phyloP scores from a whole-genome alignment of 2,888 invertebrate species.

The Timema podura region DNA sequence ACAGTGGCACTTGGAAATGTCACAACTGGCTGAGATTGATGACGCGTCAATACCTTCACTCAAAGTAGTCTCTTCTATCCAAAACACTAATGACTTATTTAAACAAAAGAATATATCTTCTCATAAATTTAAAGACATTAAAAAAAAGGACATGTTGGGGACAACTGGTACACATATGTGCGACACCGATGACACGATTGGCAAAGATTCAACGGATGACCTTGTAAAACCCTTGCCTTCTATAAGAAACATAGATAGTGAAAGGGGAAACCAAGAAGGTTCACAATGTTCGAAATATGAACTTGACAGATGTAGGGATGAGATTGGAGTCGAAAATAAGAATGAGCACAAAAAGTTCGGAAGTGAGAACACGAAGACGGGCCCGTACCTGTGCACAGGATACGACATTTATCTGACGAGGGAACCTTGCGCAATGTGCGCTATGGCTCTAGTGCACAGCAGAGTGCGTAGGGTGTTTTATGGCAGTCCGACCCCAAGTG shows the following conservation, averaged over 20 bases:
- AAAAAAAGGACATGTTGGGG: background rate
- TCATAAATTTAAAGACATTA: conserved; percentile 17
- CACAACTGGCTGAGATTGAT: background rate
- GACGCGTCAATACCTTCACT: no score
- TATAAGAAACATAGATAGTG: background rate
- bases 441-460: conserved; percentile 94
- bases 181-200: background rate
- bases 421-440: conserved; percentile 93
- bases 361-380: conserved; percentile 16
- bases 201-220: background rate
- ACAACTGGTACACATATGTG: background rate
- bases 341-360: background rate
- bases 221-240: background rate
- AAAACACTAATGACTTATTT: no score
- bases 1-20: background rate
- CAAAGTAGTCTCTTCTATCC: no score
- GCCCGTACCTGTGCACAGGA: conserved; percentile 74
- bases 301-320: no score
- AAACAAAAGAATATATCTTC: background rate
- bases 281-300: background rate
- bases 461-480: conserved; percentile 79
- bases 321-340: no score
- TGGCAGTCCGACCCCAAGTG: conserved; percentile 51
- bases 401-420: conserved; percentile 76
- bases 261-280: background rate